Base-by-base conservation (phyloP, 2,888 invertebrate species). In the Willowsia nigromaculata region DNA sequence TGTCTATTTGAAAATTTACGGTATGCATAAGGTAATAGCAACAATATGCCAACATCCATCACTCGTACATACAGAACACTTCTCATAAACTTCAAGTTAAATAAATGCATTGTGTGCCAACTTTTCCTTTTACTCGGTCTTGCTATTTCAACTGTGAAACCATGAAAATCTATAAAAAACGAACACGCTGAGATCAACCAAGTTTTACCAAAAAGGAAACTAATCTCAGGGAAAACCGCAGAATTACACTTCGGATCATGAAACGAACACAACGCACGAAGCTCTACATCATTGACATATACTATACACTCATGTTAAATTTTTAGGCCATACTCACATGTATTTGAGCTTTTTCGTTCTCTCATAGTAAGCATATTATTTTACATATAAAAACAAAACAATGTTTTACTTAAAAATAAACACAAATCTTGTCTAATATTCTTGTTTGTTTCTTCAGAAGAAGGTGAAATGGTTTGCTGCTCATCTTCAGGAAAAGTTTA, bases 41-140 rank as follows among this genome's bases (percentile, higher is more conserved):
- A 62, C 81, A 82, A 40, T n/a, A n/a, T 88, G 76, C 88, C 88
- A 82, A 82, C 88, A 88, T 88, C 88, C 82, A 88, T 88, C 88
- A 88, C 88, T 53, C 27, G 76, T 76, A 53, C 2, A n/a, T n/a
- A 33, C 50, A 47, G 25, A 56, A 86, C 59, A 87, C 68, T 71
- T 87, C 87, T 87, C 87, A 87, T 81, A 87, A 87, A 87, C 68
- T 82, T 76, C 43, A 59, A 74, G 56, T 83, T 65, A 84, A 22
- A 71, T 50, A 76, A 50, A 76, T 76, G 76, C 82, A 82, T 50
- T 50, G 62, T 47, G 74, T 87, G 74, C 88, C 88, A 87, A 87
- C 87, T 83, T 88, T 82, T 50, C 27, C 56, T 53, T 27, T 13
- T 18, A 22, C 76, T 53, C 43, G 27, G 43, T 1, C 11, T 43